phyloP scores from a whole-genome alignment of 2,888 invertebrate species.

The Zaprionus lineosus region DNA sequence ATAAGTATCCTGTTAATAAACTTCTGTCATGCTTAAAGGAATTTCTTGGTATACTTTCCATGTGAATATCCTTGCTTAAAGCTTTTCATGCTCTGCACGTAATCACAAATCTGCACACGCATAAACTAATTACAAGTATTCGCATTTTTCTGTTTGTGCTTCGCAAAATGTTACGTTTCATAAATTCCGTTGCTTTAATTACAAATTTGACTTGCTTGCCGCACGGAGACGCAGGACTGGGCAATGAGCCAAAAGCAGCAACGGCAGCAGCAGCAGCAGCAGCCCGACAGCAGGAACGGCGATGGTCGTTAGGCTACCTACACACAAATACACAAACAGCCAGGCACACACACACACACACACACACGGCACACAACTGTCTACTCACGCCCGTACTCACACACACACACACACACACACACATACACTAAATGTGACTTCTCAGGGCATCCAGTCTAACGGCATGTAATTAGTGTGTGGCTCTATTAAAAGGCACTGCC shows the following conservation, averaged over 20 bases:
- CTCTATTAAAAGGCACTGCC: constrained; percentile 77
- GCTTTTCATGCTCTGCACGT: not conserved
- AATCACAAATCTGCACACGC: constrained; percentile 17
- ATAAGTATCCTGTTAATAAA: too few relatives aligned
- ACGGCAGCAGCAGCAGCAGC: too few relatives aligned
- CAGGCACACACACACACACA: constrained; percentile 3
- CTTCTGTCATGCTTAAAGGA: too few relatives aligned
- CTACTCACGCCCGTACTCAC: constrained; percentile 1
- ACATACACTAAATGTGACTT: constrained; percentile 35
- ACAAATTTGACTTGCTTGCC: constrained; percentile 71
- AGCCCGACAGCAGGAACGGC: too few relatives aligned
- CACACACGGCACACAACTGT: not conserved
- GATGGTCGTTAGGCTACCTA: too few relatives aligned
- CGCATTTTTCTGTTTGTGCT: constrained; percentile 12
- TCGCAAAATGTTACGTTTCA: constrained; percentile 72
- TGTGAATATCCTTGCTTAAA: not conserved
- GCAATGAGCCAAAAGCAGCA: constrained; percentile 49
- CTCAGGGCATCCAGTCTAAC: constrained; percentile 70
- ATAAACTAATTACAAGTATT: too few relatives aligned
- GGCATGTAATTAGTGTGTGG: constrained; percentile 78
- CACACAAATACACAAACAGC: not conserved
- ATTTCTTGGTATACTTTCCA: too few relatives aligned
- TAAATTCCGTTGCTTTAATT: constrained; percentile 76
- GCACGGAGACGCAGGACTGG: constrained; percentile 34
- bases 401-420: constrained; percentile 4